Base-by-base conservation (phyloP, 2,797 vertebrate genomes). In the Choloepus didactylus region DNA sequence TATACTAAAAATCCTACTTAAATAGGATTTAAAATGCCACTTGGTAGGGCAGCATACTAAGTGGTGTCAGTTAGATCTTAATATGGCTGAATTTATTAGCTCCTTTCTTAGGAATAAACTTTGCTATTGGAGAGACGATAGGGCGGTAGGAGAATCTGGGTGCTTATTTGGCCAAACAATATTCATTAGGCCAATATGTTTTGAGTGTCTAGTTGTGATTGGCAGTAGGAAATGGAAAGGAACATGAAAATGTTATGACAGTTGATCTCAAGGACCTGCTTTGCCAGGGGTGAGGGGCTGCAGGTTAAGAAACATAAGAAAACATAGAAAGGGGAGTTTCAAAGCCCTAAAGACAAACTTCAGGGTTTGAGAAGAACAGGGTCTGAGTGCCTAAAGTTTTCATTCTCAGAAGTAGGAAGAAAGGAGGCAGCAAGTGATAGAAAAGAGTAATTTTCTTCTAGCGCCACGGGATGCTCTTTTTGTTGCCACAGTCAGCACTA, bases 91-190 rank as follows among this genome's bases (percentile, higher is more conserved):
- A 64, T 51, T 72, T 27, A 64, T 64, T 44, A 46, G 25, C 23
- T 90, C 38, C n/a, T 67, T 93, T 83, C 76, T 59, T 66, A 69
- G 83, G 27, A 72, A 44, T 82, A 46, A 25, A 70, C 89, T 64
- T 60, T 62, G 77, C 49, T 44, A 31, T 9, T 8, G 51, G 64
- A 93, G 69, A 77, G 76, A 49, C 38, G 27, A n/a, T 2, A 38
- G 46, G 18, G 46, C 41, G 62, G 6, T 10, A 38, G 75, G 54
- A 93, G 51, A 85, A 11, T 59, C 77, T 59, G 66, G 41, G 25
- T 31, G 29, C 41, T 27, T 51, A 86, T 88, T 77, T 69, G 41
- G 29, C 46, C 10, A 69, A 67, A 73, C 14, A 49, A 9, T 54
- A 25, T 72, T 83, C 60, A 92, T 84, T 54, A 59, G 44, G 49